Conservation (phyloP, 2,888 invertebrate species). For the Meandrusa payeni region DNA sequence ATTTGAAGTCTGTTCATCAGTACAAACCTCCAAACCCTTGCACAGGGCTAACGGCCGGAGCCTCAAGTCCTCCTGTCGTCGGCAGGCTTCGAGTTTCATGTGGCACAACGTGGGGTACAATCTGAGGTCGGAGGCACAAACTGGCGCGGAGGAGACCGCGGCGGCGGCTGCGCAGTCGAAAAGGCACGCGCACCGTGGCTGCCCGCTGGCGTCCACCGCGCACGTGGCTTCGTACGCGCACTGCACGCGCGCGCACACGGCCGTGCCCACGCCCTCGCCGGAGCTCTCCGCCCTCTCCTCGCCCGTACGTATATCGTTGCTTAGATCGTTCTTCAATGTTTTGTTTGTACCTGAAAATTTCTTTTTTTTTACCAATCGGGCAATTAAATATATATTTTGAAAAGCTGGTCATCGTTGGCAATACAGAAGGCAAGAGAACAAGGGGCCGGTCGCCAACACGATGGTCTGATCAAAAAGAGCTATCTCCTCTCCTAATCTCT, state of each 20-base stretch:
- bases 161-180: conserved; percentile 86
- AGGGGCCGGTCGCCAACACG: too few relatives aligned
- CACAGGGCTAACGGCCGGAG: conserved; percentile 89
- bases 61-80: conserved; percentile 88
- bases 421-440: too few relatives aligned
- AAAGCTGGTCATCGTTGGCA: too few relatives aligned
- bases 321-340: conserved; percentile 50
- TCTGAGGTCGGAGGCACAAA: conserved; percentile 91
- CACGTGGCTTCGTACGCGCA: conserved; percentile 94
- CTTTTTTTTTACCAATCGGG: too few relatives aligned
- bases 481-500: too few relatives aligned
- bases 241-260: conserved; percentile 89
- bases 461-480: too few relatives aligned
- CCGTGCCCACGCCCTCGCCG: conserved; percentile 71
- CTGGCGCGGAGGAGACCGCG: conserved; percentile 82
- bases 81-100: conserved; percentile 92
- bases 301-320: conserved; percentile 56
- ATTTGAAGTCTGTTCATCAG: too few relatives aligned
- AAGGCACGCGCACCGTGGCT: conserved; percentile 86
- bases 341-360: conserved; percentile 47
- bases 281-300: conserved; percentile 58
- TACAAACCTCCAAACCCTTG: conserved; percentile 67
- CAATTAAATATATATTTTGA: too few relatives aligned
- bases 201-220: conserved; percentile 85
- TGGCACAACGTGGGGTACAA: conserved; percentile 91